Evolutionary conservation across 64 coral and sea anemone genomes (phyloP), one percentile per base, ranked within the genome.

Genomic region (Actinia tenebrosa): DNA sequence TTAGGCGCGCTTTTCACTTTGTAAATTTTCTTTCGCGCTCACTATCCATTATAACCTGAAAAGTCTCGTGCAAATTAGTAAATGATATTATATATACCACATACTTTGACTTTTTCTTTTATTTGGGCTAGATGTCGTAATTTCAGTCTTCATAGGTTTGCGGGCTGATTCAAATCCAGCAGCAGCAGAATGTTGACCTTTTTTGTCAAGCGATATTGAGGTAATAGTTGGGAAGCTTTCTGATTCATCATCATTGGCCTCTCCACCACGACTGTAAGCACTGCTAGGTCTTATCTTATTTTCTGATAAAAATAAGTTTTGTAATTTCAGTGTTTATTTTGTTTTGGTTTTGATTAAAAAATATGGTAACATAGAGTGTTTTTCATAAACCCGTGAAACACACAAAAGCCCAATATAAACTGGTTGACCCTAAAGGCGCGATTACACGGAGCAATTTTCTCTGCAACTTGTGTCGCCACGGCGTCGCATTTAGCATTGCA

Each of bases 211-310:
- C 16, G 79, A 52, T 53, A 81, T 18, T 37, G 90, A 87, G 13
- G 94, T 95, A 4, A 95, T 68, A 3, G 94, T 89, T 61, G 44
- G 87, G 16, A 95, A 95, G 47, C 94, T 89, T 4, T 92, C 90
- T 2, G 94, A 95, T 19, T 59, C 88, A 71, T 78, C 89, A 50
- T 37, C 79, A 53, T 16, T 15, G 3, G 2, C 22, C 6, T 81
- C 79, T 81, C 79, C 13, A 8, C 18, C 16, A 46, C 23, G 7
- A 22, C 45, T 26, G 45, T 19, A 13, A 1, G 42, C 16, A 16
- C 22, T 50, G 69, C 25, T 30, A n/a, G 26, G 69, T 75, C 25
- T 75, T 2, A 14, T 16, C 26, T 75, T 75, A 9, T 7, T 30
- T 75, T 75, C 69, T 75, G n/a, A 42, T n/a, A 75, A 75, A 75